phyloP scores from a whole-genome alignment of 2,888 invertebrate genomes.

The Agonopterix heracliana region DNA sequence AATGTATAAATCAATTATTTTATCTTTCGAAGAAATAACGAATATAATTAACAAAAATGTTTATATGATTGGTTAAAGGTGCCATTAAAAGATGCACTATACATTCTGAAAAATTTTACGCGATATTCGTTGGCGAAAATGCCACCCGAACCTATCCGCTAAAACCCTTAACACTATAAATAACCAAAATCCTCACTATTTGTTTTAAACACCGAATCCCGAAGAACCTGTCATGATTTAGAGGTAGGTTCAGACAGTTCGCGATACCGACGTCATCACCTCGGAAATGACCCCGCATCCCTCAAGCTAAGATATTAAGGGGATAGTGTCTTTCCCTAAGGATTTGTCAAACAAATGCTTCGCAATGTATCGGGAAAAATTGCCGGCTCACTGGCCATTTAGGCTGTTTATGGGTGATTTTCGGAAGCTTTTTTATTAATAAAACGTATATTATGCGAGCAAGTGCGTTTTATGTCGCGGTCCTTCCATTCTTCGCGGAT shows the following conservation, averaged over 20 bases:
- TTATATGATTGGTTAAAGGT: too few species aligned
- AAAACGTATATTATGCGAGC: conserved; percentile 76
- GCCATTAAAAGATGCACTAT: too few species aligned
- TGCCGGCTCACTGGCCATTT: conserved; percentile 68
- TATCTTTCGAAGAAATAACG: too few species aligned
- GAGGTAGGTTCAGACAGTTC: conserved; percentile 41
- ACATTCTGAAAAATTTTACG: too few species aligned
- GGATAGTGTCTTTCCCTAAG: conserved; percentile 45
- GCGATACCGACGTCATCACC: conserved; percentile 72
- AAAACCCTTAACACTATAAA: conserved; percentile 28
- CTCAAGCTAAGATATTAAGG: conserved; percentile 67
- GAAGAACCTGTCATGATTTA: conserved; percentile 72
- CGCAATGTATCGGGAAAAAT: conserved; percentile 70
- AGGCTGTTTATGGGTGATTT: conserved; percentile 73
- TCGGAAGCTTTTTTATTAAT: conserved; percentile 72
- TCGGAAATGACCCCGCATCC: conserved; percentile 70
- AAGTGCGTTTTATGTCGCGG: conserved; percentile 70
- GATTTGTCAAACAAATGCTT: conserved; percentile 76
- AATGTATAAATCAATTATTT: too few species aligned
- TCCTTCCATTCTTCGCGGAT: conserved; percentile 55
- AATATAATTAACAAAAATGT: too few species aligned
- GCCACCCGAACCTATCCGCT: too few species aligned
- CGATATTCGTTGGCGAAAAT: too few species aligned
- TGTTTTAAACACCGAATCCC: conserved; percentile 36
- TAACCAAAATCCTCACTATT: conserved; percentile 47